A percentile compares a stretch with the other conserved stretches of the same genome.
Evolutionary conservation across 64 coral and sea anemone genomes (phyloP).

Genomic region (Montipora efflorescens): DNA sequence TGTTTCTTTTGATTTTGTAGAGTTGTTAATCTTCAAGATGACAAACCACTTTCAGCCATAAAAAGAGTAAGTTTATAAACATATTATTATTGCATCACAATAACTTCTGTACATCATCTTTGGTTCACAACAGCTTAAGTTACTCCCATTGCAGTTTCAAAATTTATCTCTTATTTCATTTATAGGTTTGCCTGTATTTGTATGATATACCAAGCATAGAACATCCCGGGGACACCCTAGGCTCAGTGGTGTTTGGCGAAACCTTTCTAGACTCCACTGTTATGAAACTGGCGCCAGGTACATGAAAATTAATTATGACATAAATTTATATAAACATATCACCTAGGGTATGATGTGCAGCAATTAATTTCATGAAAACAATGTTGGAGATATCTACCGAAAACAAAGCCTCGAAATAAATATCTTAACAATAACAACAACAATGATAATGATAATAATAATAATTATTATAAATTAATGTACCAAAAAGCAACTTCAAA

Average conservation of each 20-base stretch:
- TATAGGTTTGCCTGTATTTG: conserved; percentile 48
- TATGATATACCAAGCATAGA: conserved; percentile 77
- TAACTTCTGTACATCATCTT: too few species aligned
- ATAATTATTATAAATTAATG: too few species aligned
- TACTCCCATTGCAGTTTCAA: too few species aligned
- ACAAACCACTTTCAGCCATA: background rate
- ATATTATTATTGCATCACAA: too few species aligned
- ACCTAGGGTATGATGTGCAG: background rate
- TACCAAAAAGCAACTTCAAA: too few species aligned
- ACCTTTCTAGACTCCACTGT: conserved; percentile 61
- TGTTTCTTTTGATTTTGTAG: background rate
- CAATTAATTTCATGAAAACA: background rate
- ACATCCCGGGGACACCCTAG: conserved; percentile 43
- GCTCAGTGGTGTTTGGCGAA: conserved; percentile 75
- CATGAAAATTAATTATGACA: background rate
- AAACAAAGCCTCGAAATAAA: too few species aligned
- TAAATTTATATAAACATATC: background rate
- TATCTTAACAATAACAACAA: too few species aligned
- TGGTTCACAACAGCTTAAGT: too few species aligned
- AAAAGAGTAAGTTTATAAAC: conserved; percentile 34
- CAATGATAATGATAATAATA: too few species aligned
- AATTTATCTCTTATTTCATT: background rate
- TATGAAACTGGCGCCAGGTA: conserved; percentile 40
- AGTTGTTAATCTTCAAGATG: background rate
- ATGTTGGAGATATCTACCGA: too few species aligned